Base-by-base conservation (phyloP, 2,113 vertebrate genomes). In the Thermophis baileyi region DNA sequence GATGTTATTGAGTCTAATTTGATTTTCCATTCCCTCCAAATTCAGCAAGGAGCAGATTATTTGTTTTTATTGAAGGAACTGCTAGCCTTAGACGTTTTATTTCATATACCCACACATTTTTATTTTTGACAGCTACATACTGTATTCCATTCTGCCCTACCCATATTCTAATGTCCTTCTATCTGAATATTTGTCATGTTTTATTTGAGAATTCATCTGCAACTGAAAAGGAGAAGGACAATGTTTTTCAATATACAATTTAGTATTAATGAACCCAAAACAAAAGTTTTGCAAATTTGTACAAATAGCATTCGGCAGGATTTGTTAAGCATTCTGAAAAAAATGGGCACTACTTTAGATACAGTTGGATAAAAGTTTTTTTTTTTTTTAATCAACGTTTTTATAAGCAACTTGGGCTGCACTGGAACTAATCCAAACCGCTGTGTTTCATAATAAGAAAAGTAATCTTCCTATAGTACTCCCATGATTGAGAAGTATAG, bases 1-100 rank as follows among this genome's bases (percentile, higher is more conserved):
- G 55, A 88, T 90, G 40, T 60, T 96, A 89, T 86, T 91, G 53
- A 44, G 51, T 95, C 95, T 94, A 93, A 96, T 96, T 69, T 86
- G 90, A 96, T 94, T 94, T 91, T 94, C 88, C 60, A 85, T 94
- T 94, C 0, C 0, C 89, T 88, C 69, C 90, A 0, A 63, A 89
- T 95, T 95, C 89, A 85, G 90, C 89, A 95, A 44, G 92, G 54
- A 95, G 10, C 24, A 92, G 94, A 86, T 93, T 90, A 89, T 92
- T 94, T n/a, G n/a, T 22, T 92, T 94, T 92, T 88, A 94, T 46
- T 1, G 0, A 94, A 94, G 81, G 89, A 22, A 90, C 0, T 87
- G 81, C 85, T 92, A 92, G 94, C 85, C 74, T 92, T 89, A 91
- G 92, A 94, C 85, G 88, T 89, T 94, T 81, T 53, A 92, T 87